A percentile compares a stretch with the other conserved stretches of the same genome.
Evolutionary conservation across 2,888 invertebrate genomes (phyloP).

Genomic region (Pseudoips prasinana): DNA sequence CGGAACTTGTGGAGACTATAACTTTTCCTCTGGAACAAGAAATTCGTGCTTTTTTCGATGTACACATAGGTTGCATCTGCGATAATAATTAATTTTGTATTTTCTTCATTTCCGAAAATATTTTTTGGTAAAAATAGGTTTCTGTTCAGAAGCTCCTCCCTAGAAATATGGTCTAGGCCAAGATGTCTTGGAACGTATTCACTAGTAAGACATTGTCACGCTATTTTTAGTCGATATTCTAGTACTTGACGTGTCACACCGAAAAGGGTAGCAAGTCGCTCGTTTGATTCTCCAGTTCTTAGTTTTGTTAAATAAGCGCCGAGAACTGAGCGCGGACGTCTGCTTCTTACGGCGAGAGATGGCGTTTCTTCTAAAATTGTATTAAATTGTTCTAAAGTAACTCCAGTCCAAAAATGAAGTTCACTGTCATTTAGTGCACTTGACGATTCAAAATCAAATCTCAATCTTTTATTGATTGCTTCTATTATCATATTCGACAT

Average conservation of each 20-base stretch:
- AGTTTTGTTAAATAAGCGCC: conserved; percentile 7
- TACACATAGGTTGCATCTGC: conserved; percentile 1
- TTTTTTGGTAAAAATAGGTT: conserved; percentile 11
- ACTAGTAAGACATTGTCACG: conserved; percentile 6
- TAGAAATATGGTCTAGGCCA: conserved; percentile 7
- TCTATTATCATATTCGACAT: conserved; percentile 6
- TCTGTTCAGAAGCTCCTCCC: conserved; percentile 6
- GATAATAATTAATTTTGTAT: conserved; percentile 1
- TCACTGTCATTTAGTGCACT: conserved; percentile 5
- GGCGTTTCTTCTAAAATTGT: conserved; percentile 7
- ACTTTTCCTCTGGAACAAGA: too few species aligned
- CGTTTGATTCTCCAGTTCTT: conserved; percentile 11
- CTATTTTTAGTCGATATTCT: too few species aligned
- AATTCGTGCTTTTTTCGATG: too few species aligned
- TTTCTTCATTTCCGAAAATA: conserved; percentile 8
- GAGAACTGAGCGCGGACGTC: conserved; percentile 7
- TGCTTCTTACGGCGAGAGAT: conserved; percentile 7
- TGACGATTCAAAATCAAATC: conserved; percentile 12
- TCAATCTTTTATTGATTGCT: conserved; percentile 6
- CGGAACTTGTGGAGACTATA: conserved; percentile 7
- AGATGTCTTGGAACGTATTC: conserved; percentile 5
- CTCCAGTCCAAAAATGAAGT: conserved; percentile 8
- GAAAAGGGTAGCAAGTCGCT: conserved; percentile 9
- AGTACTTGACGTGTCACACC: conserved; percentile 6
- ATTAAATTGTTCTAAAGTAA: conserved; percentile 8